phyloP scores from a whole-genome alignment of 2,888 invertebrate species.

The Iselma pallidipennis region DNA sequence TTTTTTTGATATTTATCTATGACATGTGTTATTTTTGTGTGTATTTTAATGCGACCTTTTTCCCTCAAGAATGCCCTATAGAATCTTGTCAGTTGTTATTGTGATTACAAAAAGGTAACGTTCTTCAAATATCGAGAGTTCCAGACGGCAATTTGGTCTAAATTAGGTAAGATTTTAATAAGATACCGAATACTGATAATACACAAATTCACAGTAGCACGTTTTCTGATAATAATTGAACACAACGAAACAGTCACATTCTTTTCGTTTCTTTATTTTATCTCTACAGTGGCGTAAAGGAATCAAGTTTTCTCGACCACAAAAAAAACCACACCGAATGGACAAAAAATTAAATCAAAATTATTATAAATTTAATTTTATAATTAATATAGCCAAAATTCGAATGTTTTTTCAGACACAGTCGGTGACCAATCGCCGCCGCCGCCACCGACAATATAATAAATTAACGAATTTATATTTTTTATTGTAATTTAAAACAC shows the following conservation, averaged over 20 bases:
- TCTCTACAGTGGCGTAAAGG: no score
- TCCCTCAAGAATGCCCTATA: not conserved
- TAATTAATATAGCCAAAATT: not conserved
- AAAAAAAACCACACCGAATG: no score
- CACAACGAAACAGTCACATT: no score
- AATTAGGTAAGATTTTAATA: constrained; percentile 27
- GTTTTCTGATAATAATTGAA: no score
- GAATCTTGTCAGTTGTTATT: not conserved
- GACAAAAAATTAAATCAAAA: not conserved
- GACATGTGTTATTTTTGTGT: not conserved
- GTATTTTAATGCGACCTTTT: not conserved
- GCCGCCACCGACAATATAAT: not conserved
- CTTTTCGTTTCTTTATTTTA: no score
- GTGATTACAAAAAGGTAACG: not conserved
- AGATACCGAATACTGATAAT: constrained; percentile 29
- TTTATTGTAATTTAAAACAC: constrained; percentile 22
- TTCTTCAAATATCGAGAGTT: not conserved
- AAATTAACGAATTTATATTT: constrained; percentile 10
- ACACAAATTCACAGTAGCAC: not conserved
- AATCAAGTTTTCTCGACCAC: no score
- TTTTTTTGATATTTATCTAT: not conserved
- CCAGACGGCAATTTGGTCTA: constrained; percentile 25
- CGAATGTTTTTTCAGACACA: not conserved
- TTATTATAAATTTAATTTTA: not conserved
- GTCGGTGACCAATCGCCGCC: not conserved